Conservation (phyloP, 53 echinoderm and acorn worm species). For the Mesocentrotus franciscanus region DNA sequence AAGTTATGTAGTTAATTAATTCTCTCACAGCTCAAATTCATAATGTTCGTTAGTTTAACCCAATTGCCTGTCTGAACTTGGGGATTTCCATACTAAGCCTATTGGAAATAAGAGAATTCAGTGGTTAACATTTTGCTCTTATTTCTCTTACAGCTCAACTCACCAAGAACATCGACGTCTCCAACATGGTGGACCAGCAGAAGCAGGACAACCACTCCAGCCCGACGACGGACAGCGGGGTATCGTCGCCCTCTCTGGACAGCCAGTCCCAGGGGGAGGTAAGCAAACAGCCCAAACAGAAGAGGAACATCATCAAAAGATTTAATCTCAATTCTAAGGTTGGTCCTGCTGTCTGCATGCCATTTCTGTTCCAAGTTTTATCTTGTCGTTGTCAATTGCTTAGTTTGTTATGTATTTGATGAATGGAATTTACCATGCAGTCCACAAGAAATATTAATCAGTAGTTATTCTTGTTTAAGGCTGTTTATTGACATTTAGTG, state of each 20-base stretch:
- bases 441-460: too few species aligned
- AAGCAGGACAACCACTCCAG: neutral
- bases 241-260: constrained; percentile 13
- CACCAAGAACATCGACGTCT: constrained; percentile 14
- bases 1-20: too few species aligned
- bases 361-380: neutral
- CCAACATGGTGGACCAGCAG: constrained; percentile 14
- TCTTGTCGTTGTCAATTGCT: too few species aligned
- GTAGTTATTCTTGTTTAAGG: too few species aligned
- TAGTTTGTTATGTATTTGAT: too few species aligned
- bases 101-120: too few species aligned
- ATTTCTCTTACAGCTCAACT: neutral
- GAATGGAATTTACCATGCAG: too few species aligned
- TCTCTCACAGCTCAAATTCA: too few species aligned
- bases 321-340: constrained; percentile 58
- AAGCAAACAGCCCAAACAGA: constrained; percentile 12
- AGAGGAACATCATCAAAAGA: constrained; percentile 48
- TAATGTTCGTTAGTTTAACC: too few species aligned
- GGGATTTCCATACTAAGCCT: too few species aligned
- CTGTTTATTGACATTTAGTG: too few species aligned
- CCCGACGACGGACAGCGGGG: constrained; percentile 22
- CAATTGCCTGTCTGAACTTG: too few species aligned
- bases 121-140: neutral
- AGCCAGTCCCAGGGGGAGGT: constrained; percentile 12
- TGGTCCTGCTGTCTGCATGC: constrained; percentile 24